Evolutionary conservation across 2,113 vertebrate species (phyloP).

Genomic region (Lycocorax pyrrhopterus): DNA sequence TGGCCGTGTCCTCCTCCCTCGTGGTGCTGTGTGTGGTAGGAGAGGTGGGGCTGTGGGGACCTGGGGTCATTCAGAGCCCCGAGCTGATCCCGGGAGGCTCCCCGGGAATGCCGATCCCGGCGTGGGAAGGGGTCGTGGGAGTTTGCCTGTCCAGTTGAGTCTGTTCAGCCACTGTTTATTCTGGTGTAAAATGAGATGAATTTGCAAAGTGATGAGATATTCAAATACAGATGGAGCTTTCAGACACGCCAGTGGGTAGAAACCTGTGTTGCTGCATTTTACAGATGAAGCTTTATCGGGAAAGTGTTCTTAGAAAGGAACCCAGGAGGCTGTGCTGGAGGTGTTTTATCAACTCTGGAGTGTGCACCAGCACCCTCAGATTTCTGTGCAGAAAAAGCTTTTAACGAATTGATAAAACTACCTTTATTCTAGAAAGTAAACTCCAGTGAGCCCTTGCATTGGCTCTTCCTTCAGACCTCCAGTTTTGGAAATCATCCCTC

Average conservation of each 20-base stretch:
- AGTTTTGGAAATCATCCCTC: neutral
- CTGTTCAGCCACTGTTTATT: neutral
- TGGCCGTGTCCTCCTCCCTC: neutral
- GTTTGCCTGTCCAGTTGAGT: neutral
- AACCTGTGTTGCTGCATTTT: slow-evolving; percentile 38
- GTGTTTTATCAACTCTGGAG: neutral
- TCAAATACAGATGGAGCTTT: slow-evolving; percentile 10
- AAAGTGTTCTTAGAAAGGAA: neutral
- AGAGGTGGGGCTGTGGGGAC: neutral
- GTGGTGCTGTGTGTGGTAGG: neutral
- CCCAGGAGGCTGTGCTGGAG: neutral
- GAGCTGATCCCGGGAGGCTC: neutral
- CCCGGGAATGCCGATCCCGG: accelerated
- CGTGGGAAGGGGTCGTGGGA: neutral
- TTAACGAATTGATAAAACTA: neutral
- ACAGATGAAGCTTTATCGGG: neutral
- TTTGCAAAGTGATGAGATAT: slow-evolving; percentile 26
- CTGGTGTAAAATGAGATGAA: neutral
- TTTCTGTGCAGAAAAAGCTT: neutral
- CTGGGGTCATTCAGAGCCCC: neutral
- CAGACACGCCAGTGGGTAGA: slow-evolving; percentile 13
- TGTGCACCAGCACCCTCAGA: neutral
- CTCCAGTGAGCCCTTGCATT: neutral
- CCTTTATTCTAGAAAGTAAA: neutral
- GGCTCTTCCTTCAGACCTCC: neutral